Base-by-base conservation (phyloP, 2,113 vertebrate species). In the Xenopus laevis region DNA sequence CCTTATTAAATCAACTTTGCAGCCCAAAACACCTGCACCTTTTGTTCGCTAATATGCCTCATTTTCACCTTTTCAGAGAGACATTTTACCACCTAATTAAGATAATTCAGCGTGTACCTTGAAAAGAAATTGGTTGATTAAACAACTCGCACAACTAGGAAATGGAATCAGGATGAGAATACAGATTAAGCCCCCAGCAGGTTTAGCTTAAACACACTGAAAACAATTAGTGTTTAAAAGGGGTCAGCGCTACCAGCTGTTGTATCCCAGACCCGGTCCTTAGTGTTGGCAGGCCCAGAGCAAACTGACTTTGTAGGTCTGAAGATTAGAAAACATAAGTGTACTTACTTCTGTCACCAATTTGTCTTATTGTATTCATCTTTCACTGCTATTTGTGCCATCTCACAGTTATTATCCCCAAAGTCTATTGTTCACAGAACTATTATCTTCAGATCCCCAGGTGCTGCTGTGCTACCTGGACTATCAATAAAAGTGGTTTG, bases 21-120 rank as follows among this genome's bases (percentile, higher is more conserved):
- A 55, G 17, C 15, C 4, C 53, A 17, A n/a, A 55, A 55, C 72
- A 68, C 65, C 72, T 52, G 72, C 40, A 61, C 46, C 64, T 23
- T 68, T 74, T 74, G 65, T 68, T 74, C 30, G 4, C 45, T 13
- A 52, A 44, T 66, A 15, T 55, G 45, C 65, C 72, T 68, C 68
- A 60, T 60, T 74, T 65, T 57, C 53, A 40, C 33, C 44, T 61
- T 59, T 67, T 68, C 55, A 61, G 15, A 59, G 21, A 30, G 59
- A n/a, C 63, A 57, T 58, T 66, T 21, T 61, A 65, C 71, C 71
- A 52, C 55, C 58, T 59, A 74, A 67, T 23, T 50, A 17, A 47
- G 12, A 44, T 47, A 61, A 50, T 74, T 40, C 59, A 11, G 4
- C 52, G 15, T 16, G 53, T 55, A 55, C 13, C 13, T 5, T 72